Evolutionary conservation across 1,140 invertebrate genomes (phyloP).

Genomic region (Bombyx mandarina): DNA sequence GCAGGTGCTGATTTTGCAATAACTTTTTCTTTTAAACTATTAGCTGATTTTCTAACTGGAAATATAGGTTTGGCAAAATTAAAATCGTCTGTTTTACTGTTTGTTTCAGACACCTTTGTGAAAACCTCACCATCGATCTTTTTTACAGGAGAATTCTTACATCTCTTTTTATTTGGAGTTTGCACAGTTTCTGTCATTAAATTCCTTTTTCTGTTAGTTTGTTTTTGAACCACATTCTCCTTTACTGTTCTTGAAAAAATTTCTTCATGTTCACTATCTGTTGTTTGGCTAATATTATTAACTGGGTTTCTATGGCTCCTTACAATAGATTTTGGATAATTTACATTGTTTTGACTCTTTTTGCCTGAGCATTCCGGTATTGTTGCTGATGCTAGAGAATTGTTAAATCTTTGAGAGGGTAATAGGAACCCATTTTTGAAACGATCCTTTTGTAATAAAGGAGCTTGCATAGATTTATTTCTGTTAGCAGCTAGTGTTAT

Average conservation of each 20-base stretch:
- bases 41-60: slow-evolving; percentile 26
- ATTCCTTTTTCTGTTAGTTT: slow-evolving; percentile 22
- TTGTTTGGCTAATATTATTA: slow-evolving; percentile 8
- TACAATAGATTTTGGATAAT: not conserved
- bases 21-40: slow-evolving; percentile 21
- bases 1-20: slow-evolving; percentile 6
- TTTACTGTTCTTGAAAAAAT: slow-evolving; percentile 28
- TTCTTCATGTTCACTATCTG: slow-evolving; percentile 29
- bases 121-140: slow-evolving; percentile 1
- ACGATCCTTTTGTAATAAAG: slow-evolving; percentile 28
- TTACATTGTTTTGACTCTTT: too few relatives aligned
- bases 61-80: slow-evolving; percentile 43
- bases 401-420: slow-evolving; percentile 50
- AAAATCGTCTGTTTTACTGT: slow-evolving; percentile 25
- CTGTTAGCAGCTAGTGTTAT: slow-evolving; percentile 6
- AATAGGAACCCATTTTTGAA: slow-evolving; percentile 41
- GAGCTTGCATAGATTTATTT: slow-evolving; percentile 2
- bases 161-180: slow-evolving; percentile 19
- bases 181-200: slow-evolving; percentile 16
- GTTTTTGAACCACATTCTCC: slow-evolving; percentile 8
- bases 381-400: slow-evolving; percentile 16
- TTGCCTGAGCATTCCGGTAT: slow-evolving; percentile 17
- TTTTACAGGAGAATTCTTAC: slow-evolving; percentile 15
- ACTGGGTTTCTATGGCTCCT: slow-evolving; percentile 8
- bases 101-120: not conserved